These are phyloP conservation scores for Eristalis arbustorum DNA, from an alignment of 2,888 invertebrate species.

Conservation along the genomic window DNA sequence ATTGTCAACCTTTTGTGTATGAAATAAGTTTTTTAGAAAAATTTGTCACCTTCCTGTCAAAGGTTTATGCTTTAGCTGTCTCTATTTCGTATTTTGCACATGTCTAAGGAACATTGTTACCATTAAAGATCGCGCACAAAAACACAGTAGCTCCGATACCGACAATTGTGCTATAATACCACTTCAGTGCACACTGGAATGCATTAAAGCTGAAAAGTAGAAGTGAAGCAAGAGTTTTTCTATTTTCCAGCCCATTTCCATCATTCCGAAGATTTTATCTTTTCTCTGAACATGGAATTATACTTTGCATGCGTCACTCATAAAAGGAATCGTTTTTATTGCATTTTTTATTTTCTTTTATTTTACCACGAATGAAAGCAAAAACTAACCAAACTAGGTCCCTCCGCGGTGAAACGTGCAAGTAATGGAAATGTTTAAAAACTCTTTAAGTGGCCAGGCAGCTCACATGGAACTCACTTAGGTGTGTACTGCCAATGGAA, in stretches of 20 bases:
- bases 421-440: constrained; percentile 42
- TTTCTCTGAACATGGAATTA: constrained; percentile 50
- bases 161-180: neutral
- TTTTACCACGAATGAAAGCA: neutral
- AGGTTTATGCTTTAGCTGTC: neutral
- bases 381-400: neutral
- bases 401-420: constrained; percentile 47
- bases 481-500: neutral
- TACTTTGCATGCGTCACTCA: constrained; percentile 35
- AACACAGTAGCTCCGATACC: neutral
- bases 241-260: neutral
- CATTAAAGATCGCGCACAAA: neutral
- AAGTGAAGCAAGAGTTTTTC: neutral
- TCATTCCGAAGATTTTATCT: constrained; percentile 34
- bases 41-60: too few relatives aligned
- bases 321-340: constrained; percentile 25
- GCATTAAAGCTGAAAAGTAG: neutral
- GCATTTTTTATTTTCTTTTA: neutral
- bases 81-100: neutral
- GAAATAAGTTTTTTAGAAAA: neutral
- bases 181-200: neutral
- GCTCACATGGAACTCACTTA: neutral
- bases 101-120: neutral
- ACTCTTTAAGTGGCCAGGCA: constrained; percentile 11
- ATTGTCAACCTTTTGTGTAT: neutral